Evolutionary conservation across 2,888 invertebrate genomes (phyloP).

Genomic region (Dryobotodes eremita): DNA sequence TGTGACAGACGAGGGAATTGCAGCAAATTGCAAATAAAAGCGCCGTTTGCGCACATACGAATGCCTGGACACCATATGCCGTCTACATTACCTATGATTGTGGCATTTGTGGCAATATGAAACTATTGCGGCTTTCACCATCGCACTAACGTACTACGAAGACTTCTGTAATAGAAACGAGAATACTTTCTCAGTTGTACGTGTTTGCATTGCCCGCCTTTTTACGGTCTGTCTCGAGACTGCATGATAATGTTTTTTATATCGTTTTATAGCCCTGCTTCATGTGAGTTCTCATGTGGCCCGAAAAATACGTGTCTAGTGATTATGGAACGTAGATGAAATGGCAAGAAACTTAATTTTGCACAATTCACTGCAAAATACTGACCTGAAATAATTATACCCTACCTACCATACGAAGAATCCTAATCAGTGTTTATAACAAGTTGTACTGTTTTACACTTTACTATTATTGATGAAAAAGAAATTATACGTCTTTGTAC

Average conservation of each 20-base stretch:
- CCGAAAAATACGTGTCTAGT: constrained; percentile 28
- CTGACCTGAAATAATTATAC: background rate
- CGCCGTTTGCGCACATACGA: constrained; percentile 58
- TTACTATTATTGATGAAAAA: background rate
- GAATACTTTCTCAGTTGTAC: constrained; percentile 70
- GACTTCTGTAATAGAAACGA: constrained; percentile 67
- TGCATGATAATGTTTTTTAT: constrained; percentile 49
- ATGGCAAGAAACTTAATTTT: constrained; percentile 7
- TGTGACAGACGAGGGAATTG: constrained; percentile 67
- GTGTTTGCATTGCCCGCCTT: constrained; percentile 64
- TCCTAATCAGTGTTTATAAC: background rate
- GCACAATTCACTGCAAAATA: constrained; percentile 8
- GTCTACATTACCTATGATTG: constrained; percentile 66
- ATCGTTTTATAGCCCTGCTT: constrained; percentile 43
- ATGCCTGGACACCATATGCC: constrained; percentile 62
- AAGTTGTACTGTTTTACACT: background rate
- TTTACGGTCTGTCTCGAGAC: constrained; percentile 57
- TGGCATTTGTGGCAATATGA: constrained; percentile 63
- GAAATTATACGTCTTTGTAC: background rate
- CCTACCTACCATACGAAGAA: background rate
- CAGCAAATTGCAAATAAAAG: constrained; percentile 73
- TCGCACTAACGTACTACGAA: constrained; percentile 44
- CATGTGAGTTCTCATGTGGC: constrained; percentile 43
- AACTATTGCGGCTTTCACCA: constrained; percentile 71
- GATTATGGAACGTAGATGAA: background rate